Evolutionary conservation across 2,888 invertebrate species (phyloP).

Genomic region (Globia sparganii): DNA sequence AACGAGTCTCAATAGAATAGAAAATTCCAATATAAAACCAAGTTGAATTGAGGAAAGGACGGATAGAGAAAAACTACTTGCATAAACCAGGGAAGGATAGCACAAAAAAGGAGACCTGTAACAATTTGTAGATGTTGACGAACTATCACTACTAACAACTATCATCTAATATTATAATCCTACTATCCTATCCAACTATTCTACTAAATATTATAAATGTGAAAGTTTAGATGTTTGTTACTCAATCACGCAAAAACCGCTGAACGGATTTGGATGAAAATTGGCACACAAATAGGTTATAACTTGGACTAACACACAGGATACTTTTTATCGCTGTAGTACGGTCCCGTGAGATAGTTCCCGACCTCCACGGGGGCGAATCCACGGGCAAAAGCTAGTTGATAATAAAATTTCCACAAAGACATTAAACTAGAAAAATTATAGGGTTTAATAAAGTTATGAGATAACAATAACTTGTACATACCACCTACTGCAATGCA

Average conservation of each 20-base stretch:
- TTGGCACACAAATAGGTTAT: too few relatives aligned
- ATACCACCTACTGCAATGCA: conserved; percentile 29
- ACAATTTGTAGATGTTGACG: background rate
- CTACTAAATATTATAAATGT: too few relatives aligned
- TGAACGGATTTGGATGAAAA: too few relatives aligned
- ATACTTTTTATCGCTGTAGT: too few relatives aligned
- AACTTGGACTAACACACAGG: too few relatives aligned
- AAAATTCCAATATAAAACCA: background rate
- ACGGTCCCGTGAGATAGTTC: background rate
- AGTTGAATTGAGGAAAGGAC: background rate
- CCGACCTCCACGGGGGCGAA: background rate
- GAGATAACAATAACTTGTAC: conserved; percentile 21
- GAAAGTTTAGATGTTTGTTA: too few relatives aligned
- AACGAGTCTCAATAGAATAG: background rate
- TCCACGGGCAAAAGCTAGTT: background rate
- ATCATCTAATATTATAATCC: too few relatives aligned
- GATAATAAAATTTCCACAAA: background rate
- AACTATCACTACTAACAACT: background rate
- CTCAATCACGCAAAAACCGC: too few relatives aligned
- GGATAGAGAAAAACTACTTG: background rate
- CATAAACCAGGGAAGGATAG: background rate
- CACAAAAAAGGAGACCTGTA: background rate
- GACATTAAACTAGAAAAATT: background rate
- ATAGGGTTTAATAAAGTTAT: background rate
- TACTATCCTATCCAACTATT: too few relatives aligned